These are phyloP conservation scores for Opisthograptis luteolata DNA, from an alignment of 2,888 invertebrate genomes.

Conservation along the genomic window DNA sequence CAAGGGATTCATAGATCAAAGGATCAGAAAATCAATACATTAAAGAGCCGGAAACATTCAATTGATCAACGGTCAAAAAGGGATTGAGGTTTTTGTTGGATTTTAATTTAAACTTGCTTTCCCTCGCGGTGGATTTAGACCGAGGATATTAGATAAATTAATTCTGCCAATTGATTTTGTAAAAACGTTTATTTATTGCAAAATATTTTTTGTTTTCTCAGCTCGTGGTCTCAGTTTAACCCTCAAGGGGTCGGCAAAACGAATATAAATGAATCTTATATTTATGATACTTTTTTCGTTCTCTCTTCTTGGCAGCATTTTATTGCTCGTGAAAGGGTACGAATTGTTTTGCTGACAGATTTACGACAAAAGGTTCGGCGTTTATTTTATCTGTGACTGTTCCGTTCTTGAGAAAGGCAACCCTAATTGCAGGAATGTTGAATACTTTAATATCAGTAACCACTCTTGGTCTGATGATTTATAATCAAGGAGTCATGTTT, in stretches of 20 bases:
- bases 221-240: slow-evolving; percentile 60
- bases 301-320: slow-evolving; percentile 78
- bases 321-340: slow-evolving; percentile 84
- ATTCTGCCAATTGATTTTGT: slow-evolving; percentile 16
- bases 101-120: slow-evolving; percentile 73
- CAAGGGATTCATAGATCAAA: slow-evolving; percentile 57
- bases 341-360: slow-evolving; percentile 84
- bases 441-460: slow-evolving; percentile 50
- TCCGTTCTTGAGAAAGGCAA: slow-evolving; percentile 57
- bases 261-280: slow-evolving; percentile 84
- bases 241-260: slow-evolving; percentile 73
- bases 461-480: slow-evolving; percentile 45
- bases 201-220: slow-evolving; percentile 42
- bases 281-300: slow-evolving; percentile 82
- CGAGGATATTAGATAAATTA: slow-evolving; percentile 42
- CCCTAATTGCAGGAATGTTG: slow-evolving; percentile 54
- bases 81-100: slow-evolving; percentile 69
- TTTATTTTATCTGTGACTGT: slow-evolving; percentile 78
- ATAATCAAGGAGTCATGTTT: slow-evolving; percentile 36
- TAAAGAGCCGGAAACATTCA: slow-evolving; percentile 68
- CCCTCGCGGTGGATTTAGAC: slow-evolving; percentile 44
- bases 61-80: slow-evolving; percentile 66
- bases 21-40: slow-evolving; percentile 64
- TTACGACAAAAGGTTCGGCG: slow-evolving; percentile 81
- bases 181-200: slow-evolving; percentile 4